phyloP scores from a whole-genome alignment of 2,113 vertebrate genomes.

The Aldabrachelys gigantea region DNA sequence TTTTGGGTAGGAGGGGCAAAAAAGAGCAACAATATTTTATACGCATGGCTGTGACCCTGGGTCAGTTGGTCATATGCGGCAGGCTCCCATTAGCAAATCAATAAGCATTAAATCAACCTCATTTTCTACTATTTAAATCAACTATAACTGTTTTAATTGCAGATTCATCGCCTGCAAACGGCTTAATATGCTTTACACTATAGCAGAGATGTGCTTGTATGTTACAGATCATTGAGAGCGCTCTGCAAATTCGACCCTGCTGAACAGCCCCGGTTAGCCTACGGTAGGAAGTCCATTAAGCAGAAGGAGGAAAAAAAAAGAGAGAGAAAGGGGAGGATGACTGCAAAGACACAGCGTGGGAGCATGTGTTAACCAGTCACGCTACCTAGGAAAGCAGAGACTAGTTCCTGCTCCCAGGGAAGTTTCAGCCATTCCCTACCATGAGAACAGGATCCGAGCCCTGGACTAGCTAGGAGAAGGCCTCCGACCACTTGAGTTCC shows the following conservation, averaged over 20 bases:
- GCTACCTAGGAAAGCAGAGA: not conserved
- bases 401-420: not conserved
- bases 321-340: not conserved
- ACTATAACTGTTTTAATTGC: constrained; percentile 75
- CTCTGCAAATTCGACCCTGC: constrained; percentile 52
- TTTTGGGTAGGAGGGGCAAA: not conserved
- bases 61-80: constrained; percentile 61
- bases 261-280: not conserved
- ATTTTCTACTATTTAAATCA: constrained; percentile 76
- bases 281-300: constrained; percentile 16
- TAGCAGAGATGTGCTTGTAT: constrained; percentile 67
- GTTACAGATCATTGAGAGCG: constrained; percentile 72
- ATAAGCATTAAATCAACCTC: constrained; percentile 68
- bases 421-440: not conserved
- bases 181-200: constrained; percentile 68
- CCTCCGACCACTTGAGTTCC: not conserved
- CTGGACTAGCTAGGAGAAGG: not conserved
- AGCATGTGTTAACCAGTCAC: not conserved
- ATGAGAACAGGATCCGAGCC: accelerated
- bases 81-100: constrained; percentile 67
- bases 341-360: constrained; percentile 10
- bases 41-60: constrained; percentile 50
- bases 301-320: not conserved
- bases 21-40: not conserved
- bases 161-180: constrained; percentile 70